phyloP scores from a whole-genome alignment of 1,140 invertebrate genomes.

The Lepidurus apus region DNA sequence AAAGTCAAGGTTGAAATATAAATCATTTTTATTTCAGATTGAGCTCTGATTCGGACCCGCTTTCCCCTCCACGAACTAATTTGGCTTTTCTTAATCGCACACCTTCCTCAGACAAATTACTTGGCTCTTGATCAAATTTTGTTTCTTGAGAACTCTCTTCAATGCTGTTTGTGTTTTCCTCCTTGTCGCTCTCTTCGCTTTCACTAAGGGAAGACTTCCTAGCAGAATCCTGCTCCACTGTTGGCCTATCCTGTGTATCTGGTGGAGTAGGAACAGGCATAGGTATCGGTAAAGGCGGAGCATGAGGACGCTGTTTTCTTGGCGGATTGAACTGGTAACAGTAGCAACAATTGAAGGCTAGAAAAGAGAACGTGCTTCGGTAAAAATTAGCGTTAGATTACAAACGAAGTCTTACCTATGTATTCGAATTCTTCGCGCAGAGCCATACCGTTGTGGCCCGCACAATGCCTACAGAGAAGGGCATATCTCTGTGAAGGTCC shows the following conservation, averaged over 20 bases:
- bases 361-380: conserved; percentile 13
- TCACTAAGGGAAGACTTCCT: background rate
- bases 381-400: conserved; percentile 29
- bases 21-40: background rate
- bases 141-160: background rate
- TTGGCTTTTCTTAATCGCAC: background rate
- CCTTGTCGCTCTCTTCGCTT: background rate
- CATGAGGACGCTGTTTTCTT: conserved; percentile 68
- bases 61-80: background rate
- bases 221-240: background rate
- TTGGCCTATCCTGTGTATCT: background rate
- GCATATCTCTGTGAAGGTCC: conserved; percentile 90
- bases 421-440: conserved; percentile 94
- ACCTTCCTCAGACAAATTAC: background rate
- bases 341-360: conserved; percentile 80
- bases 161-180: background rate
- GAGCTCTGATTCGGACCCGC: background rate
- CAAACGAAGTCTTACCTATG: conserved; percentile 54
- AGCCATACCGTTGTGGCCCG: conserved; percentile 95
- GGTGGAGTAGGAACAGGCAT: background rate
- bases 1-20: background rate
- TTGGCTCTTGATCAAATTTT: background rate
- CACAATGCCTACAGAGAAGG: conserved; percentile 85
- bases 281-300: conserved; percentile 51
- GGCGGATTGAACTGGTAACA: conserved; percentile 77